Percentiles rank a stretch among this genome's conserved stretches.
Evolutionary conservation across 2,888 invertebrate species (phyloP).

Genomic region (Trisateles emortualis): DNA sequence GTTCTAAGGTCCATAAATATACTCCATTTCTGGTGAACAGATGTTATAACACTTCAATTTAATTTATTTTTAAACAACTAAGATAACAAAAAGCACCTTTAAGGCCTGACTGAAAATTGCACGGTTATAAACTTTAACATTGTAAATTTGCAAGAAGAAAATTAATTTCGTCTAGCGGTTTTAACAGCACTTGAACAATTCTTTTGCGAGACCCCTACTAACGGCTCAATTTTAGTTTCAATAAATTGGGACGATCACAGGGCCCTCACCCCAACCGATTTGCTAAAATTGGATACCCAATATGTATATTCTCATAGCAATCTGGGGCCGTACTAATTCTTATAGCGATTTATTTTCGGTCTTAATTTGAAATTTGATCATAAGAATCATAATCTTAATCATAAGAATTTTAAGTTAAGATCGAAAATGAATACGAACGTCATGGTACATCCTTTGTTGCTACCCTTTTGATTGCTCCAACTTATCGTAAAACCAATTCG

Average conservation of each 20-base stretch:
- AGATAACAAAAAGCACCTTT: no score
- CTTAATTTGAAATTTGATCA: no score
- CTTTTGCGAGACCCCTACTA: constrained; percentile 45
- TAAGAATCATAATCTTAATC: no score
- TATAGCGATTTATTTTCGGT: no score
- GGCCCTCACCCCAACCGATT: background rate
- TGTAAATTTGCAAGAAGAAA: constrained; percentile 74
- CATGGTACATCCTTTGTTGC: no score
- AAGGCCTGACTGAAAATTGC: constrained; percentile 61
- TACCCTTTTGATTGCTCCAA: no score
- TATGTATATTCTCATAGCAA: background rate
- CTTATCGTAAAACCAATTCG: background rate
- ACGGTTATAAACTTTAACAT: constrained; percentile 48
- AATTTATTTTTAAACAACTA: no score
- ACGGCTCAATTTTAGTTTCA: background rate
- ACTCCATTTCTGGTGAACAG: no score
- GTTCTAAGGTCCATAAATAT: no score
- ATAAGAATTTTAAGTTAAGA: no score
- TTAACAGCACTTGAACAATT: constrained; percentile 60
- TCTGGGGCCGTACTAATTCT: background rate
- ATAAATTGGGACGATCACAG: background rate
- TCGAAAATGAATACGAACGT: no score
- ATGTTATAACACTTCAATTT: no score
- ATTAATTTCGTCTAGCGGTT: constrained; percentile 72
- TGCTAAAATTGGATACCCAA: background rate